Evolutionary conservation across 2,113 vertebrate species (phyloP), one percentile per base, ranked within the genome.

Genomic region (Nematolebias whitei): DNA sequence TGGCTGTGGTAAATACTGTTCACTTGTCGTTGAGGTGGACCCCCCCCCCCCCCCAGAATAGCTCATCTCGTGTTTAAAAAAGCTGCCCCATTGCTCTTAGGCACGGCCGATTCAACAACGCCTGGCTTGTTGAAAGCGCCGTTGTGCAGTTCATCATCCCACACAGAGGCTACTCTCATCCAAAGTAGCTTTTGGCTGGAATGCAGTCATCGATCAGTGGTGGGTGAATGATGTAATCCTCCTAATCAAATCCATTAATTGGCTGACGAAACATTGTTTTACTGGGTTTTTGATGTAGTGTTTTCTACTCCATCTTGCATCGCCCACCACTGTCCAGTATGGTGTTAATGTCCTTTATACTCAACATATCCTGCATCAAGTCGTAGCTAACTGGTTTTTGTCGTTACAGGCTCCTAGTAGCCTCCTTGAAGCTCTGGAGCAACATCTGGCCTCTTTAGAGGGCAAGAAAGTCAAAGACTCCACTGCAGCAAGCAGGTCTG

Each of bases 381-480:
- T 68, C 61, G 38, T 43, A 39, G 63, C 76, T 87, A 72, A 89
- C 51, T 50, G 38, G 71, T 77, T 71, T 83, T 39, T 85, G 50
- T 85, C 77, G 70, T 12, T 2, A 59, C 83, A 93, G 97, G 97
- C 97, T 90, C 97, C 97, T 0, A 98, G 97, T 90, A 99, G 97
- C 90, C 96, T 99, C 68, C 93, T 99, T 61, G 97, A 98, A 94
- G 97, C 97, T 90, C 93, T 99, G 90, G 97, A 98, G 88, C 97
- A 98, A 68, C 97, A 99, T 87, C 93, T 99, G 92, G 97, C 95
- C 85, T 99, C 97, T 83, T 93, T 99, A 87, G 97, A 99, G 91
- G 97, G 97, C 85, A 99, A 99, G 85, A 99, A 99, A 91, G 97
- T 98, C 69, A 99, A 99, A 93, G 97, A 98, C 85, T 98, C 96